A percentile compares a stretch with the other conserved stretches of the same genome.
phyloP scores from a whole-genome alignment of 2,113 vertebrate species.

The Pipra filicauda region DNA sequence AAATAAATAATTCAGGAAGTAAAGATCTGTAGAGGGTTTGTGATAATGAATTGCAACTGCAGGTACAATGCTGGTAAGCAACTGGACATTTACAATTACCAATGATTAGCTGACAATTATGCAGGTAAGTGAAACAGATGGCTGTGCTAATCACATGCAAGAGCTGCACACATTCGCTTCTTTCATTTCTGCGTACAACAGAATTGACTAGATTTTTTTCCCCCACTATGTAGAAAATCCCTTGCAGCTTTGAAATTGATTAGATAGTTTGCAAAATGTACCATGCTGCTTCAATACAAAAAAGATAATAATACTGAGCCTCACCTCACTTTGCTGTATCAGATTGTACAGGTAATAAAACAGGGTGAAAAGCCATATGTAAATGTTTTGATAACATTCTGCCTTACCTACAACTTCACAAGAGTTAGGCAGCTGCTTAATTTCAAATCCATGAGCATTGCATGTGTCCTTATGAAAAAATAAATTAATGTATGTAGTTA shows the following conservation, averaged over 20 bases:
- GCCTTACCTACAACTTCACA: not conserved
- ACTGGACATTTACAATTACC: conserved; percentile 22
- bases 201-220: not conserved
- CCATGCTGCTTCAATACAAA: not conserved
- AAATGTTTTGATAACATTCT: not conserved
- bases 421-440: not conserved
- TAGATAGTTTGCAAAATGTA: not conserved
- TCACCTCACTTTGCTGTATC: not conserved
- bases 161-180: not conserved
- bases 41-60: not conserved
- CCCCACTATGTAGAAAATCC: not conserved
- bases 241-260: not conserved
- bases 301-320: not conserved
- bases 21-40: not conserved
- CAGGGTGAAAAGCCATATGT: not conserved
- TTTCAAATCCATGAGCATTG: not conserved
- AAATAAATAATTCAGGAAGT: not conserved
- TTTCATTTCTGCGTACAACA: not conserved
- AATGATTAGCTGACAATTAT: conserved; percentile 50
- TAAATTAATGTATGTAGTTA: not conserved
- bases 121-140: conserved; percentile 40
- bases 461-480: not conserved
- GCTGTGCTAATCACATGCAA: not conserved
- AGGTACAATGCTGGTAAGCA: not conserved
- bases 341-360: not conserved